Percentiles rank a stretch among this genome's conserved stretches.
Evolutionary conservation across 2,888 invertebrate species (phyloP).

Genomic region (Silvanus unidentatus): DNA sequence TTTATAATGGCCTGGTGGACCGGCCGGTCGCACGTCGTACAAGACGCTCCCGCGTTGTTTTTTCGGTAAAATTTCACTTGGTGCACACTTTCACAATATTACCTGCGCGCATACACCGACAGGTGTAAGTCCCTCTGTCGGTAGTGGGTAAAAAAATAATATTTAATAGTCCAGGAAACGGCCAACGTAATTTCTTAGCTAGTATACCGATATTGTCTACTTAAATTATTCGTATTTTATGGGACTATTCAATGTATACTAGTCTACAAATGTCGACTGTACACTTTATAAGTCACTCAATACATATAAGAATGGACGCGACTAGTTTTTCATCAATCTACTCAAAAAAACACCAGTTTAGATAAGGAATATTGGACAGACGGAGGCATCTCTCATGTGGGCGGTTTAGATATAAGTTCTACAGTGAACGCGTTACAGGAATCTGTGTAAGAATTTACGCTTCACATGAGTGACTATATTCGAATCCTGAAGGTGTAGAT

Average conservation of each 20-base stretch:
- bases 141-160: slow-evolving; percentile 32
- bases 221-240: background rate
- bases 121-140: slow-evolving; percentile 44
- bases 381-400: too few species aligned
- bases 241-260: slow-evolving; percentile 12
- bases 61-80: slow-evolving; percentile 33
- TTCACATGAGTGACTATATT: too few species aligned
- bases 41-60: slow-evolving; percentile 32
- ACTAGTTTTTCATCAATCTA: slow-evolving; percentile 43
- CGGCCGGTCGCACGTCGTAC: slow-evolving; percentile 46
- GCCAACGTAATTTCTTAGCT: background rate
- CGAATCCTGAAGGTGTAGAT: too few species aligned
- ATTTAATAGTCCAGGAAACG: slow-evolving; percentile 7
- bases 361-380: slow-evolving; percentile 29
- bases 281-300: slow-evolving; percentile 19
- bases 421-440: too few species aligned
- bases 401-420: too few species aligned
- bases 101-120: slow-evolving; percentile 41
- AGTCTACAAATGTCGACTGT: background rate
- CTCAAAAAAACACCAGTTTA: slow-evolving; percentile 41
- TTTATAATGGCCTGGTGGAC: slow-evolving; percentile 25
- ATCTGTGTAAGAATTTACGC: too few species aligned
- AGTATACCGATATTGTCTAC: too few species aligned
- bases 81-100: slow-evolving; percentile 32
- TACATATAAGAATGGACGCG: slow-evolving; percentile 40